Conservation (phyloP, 2,797 vertebrate genomes). For the Pogoniulus pusillus region DNA sequence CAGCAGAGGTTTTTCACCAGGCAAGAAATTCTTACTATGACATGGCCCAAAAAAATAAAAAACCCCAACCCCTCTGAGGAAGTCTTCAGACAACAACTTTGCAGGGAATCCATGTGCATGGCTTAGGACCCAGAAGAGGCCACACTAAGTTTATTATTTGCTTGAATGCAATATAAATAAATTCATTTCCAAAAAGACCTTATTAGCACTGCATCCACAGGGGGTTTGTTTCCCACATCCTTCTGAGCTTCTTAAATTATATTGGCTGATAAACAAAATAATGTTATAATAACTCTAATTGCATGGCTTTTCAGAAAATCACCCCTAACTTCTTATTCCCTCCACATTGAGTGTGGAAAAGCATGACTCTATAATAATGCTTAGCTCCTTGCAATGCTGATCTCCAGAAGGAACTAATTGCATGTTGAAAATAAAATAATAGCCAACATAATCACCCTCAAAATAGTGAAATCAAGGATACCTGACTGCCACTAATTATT, state of each 20-base stretch:
- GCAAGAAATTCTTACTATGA: background rate
- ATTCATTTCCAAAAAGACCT: background rate
- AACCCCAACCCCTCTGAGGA: background rate
- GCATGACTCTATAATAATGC: background rate
- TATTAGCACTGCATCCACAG: background rate
- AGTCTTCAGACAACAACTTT: background rate
- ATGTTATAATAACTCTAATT: background rate
- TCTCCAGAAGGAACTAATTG: background rate
- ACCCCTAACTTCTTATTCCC: background rate
- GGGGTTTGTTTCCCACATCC: background rate
- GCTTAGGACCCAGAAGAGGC: background rate
- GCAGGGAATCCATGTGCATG: background rate
- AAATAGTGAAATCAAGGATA: background rate
- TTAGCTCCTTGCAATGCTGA: background rate
- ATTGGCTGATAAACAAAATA: background rate
- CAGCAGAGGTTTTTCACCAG: background rate
- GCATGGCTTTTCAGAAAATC: background rate
- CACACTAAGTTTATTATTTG: background rate
- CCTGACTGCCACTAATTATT: background rate
- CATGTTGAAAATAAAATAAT: background rate
- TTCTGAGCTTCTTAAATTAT: background rate
- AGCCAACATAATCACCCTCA: background rate
- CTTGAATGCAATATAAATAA: background rate
- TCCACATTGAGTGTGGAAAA: background rate
- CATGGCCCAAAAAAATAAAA: background rate